These are phyloP conservation scores for Harlomillsia oculata DNA, from an alignment of 1,140 invertebrate genomes.

Conservation along the genomic window DNA sequence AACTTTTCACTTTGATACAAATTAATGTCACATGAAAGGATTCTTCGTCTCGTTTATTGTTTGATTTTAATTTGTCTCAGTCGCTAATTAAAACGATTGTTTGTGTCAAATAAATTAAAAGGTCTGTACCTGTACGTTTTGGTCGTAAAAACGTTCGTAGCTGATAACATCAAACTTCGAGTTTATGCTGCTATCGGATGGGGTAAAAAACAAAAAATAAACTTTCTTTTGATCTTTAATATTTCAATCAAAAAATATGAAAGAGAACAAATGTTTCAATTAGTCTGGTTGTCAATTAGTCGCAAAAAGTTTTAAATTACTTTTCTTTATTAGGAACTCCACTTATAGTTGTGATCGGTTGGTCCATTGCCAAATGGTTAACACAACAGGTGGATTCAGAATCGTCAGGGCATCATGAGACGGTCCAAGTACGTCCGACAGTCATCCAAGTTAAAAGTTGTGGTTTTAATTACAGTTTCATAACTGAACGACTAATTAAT, in stretches of 20 bases:
- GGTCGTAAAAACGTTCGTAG: constrained; percentile 82
- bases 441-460: background rate
- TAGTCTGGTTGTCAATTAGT: constrained; percentile 53
- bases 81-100: background rate
- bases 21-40: no score
- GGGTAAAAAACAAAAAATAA: constrained; percentile 54
- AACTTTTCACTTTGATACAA: no score
- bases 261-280: background rate
- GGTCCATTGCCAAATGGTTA: constrained; percentile 52
- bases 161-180: constrained; percentile 77
- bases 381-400: background rate
- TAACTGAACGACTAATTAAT: no score
- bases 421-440: background rate
- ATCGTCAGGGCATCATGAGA: no score
- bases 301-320: no score
- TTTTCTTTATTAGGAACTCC: constrained; percentile 49
- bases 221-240: background rate
- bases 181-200: constrained; percentile 80
- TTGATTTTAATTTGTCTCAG: background rate
- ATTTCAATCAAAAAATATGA: background rate
- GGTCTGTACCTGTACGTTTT: constrained; percentile 85
- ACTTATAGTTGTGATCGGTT: constrained; percentile 54
- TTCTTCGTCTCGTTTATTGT: no score
- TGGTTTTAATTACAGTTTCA: no score
- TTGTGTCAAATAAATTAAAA: constrained; percentile 45